These are phyloP conservation scores for Odontocerum albicorne DNA, from an alignment of 2,888 invertebrate genomes.

Conservation along the genomic window DNA sequence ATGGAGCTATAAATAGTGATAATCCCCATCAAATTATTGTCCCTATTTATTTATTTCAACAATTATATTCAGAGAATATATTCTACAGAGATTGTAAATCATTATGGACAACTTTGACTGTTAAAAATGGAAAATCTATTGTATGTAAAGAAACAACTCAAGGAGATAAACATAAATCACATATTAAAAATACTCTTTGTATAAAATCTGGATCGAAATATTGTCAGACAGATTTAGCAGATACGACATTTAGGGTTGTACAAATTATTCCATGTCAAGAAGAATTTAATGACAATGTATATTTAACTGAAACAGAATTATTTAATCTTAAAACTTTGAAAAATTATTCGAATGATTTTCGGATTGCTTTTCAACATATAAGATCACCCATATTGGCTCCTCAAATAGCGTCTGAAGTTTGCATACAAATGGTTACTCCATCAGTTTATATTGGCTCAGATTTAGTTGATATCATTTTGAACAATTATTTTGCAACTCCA, in stretches of 20 bases:
- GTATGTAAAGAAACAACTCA: no score
- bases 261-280: slow-evolving; percentile 27
- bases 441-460: slow-evolving; percentile 38
- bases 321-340: slow-evolving; percentile 21
- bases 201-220: no score
- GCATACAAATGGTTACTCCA: slow-evolving; percentile 28
- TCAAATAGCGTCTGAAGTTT: slow-evolving; percentile 21
- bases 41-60: slow-evolving; percentile 41
- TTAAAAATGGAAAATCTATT: no score
- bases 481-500: slow-evolving; percentile 68
- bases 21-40: slow-evolving; percentile 26
- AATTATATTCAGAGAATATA: slow-evolving; percentile 51
- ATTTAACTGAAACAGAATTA: slow-evolving; percentile 22
- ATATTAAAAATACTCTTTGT: no score
- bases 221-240: no score
- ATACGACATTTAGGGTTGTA: no score
- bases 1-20: slow-evolving; percentile 1
- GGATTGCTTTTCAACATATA: slow-evolving; percentile 24
- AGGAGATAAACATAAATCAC: no score
- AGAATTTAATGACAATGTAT: slow-evolving; percentile 9
- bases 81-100: slow-evolving; percentile 53
- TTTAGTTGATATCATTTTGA: slow-evolving; percentile 61
- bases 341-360: slow-evolving; percentile 6
- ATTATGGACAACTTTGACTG: no score
- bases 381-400: slow-evolving; percentile 22